phyloP scores from a whole-genome alignment of 2,797 vertebrate genomes.

The Bovichtus variegatus region DNA sequence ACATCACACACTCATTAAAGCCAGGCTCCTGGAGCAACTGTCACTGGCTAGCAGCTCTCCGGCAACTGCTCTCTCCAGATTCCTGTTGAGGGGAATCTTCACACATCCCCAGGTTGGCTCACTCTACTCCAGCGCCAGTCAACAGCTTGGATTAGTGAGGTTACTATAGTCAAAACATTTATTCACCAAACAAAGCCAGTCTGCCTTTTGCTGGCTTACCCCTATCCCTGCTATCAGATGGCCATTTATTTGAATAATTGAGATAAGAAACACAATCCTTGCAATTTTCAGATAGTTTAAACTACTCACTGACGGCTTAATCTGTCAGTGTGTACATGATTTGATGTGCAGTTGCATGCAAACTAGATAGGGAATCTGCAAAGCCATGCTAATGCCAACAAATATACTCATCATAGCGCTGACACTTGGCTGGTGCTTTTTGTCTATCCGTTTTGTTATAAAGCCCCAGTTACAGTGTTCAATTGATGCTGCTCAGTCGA shows the following conservation, averaged over 20 bases:
- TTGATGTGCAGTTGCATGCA: slow-evolving; percentile 33
- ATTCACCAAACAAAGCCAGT: slow-evolving; percentile 49
- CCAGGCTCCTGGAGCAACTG: slow-evolving; percentile 84
- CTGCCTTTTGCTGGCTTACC: slow-evolving; percentile 30
- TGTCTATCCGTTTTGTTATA: slow-evolving; percentile 75
- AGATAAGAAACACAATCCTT: slow-evolving; percentile 25
- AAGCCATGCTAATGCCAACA: slow-evolving; percentile 63
- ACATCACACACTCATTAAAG: slow-evolving; percentile 85
- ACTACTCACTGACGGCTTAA: slow-evolving; percentile 31
- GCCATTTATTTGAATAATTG: slow-evolving; percentile 31
- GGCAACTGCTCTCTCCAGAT: slow-evolving; percentile 72
- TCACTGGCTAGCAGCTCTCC: slow-evolving; percentile 76
- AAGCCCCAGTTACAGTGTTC: slow-evolving; percentile 79
- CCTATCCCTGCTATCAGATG: slow-evolving; percentile 28
- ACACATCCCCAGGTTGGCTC: slow-evolving; percentile 72
- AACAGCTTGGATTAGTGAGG: slow-evolving; percentile 70
- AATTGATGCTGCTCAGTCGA: slow-evolving; percentile 77
- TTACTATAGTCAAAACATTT: slow-evolving; percentile 70
- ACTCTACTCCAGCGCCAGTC: slow-evolving; percentile 62
- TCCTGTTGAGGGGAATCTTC: slow-evolving; percentile 78
- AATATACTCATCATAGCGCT: slow-evolving; percentile 81
- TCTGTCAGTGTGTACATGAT: slow-evolving; percentile 37
- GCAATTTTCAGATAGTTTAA: slow-evolving; percentile 30
- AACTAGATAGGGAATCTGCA: slow-evolving; percentile 53
- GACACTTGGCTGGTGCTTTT: slow-evolving; percentile 79